These are phyloP conservation scores for Zaprionus ornatus DNA, from an alignment of 1,140 invertebrate genomes.

Conservation along the genomic window DNA sequence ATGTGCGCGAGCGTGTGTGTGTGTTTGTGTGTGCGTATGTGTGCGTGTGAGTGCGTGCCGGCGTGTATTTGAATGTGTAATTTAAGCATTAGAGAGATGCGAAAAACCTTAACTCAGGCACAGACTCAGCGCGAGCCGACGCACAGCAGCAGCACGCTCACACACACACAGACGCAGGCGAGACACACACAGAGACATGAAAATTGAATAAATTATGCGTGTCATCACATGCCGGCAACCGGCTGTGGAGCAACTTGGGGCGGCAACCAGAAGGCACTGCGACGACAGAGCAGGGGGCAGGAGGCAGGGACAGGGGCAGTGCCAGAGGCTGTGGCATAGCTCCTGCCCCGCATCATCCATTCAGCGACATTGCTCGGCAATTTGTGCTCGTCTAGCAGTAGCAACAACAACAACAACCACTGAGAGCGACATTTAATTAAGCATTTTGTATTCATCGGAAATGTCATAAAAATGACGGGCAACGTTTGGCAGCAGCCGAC, in stretches of 20 bases:
- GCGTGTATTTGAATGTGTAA: slow-evolving; percentile 75
- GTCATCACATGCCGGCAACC: slow-evolving; percentile 72
- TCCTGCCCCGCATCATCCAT: slow-evolving; percentile 20
- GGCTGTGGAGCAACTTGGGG: slow-evolving; percentile 20
- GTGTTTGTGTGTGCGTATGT: slow-evolving; percentile 6
- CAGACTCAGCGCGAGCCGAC: slow-evolving; percentile 29
- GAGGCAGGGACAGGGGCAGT: background rate
- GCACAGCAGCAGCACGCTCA: slow-evolving; percentile 16
- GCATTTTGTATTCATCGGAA: slow-evolving; percentile 82
- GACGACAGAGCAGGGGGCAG: too few species aligned
- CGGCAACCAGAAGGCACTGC: background rate
- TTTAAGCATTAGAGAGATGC: slow-evolving; percentile 79
- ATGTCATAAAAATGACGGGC: slow-evolving; percentile 77
- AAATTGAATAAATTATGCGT: slow-evolving; percentile 83
- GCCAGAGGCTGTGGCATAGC: background rate
- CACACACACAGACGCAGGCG: slow-evolving; percentile 18
- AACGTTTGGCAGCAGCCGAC: slow-evolving; percentile 24
- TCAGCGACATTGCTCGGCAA: slow-evolving; percentile 47
- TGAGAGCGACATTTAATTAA: slow-evolving; percentile 73
- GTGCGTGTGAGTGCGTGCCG: slow-evolving; percentile 39
- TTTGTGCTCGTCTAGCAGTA: slow-evolving; percentile 54
- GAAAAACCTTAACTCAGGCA: slow-evolving; percentile 68
- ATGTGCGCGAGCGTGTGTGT: slow-evolving; percentile 30
- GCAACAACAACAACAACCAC: slow-evolving; percentile 23
- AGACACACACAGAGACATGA: slow-evolving; percentile 44